Percentiles rank a stretch among this genome's conserved stretches.
These are phyloP conservation scores for Stenodera caucasica DNA, from an alignment of 2,888 invertebrate species.

Conservation along the genomic window DNA sequence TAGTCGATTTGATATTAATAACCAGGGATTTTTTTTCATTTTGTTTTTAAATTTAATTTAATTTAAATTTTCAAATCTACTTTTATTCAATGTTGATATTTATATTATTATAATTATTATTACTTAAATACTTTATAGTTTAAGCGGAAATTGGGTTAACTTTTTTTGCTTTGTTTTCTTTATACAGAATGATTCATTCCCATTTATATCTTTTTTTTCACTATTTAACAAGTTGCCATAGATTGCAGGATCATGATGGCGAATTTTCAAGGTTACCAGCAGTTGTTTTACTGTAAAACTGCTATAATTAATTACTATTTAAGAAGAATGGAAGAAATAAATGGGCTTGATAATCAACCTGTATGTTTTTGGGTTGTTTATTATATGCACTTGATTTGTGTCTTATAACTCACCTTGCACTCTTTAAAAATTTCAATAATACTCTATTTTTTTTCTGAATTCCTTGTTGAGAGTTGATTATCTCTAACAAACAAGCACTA, in stretches of 20 bases:
- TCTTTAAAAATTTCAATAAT: constrained; percentile 16
- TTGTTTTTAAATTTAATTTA: too few species aligned
- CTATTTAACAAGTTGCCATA: too few species aligned
- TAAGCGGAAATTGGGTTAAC: too few species aligned
- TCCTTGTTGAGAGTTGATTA: too few species aligned
- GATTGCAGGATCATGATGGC: too few species aligned
- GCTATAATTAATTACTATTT: constrained; percentile 11
- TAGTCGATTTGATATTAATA: neutral
- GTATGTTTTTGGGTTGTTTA: constrained; percentile 19
- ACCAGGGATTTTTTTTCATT: too few species aligned
- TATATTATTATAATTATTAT: neutral
- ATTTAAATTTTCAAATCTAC: neutral
- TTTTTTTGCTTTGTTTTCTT: too few species aligned
- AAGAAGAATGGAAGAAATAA: constrained; percentile 20
- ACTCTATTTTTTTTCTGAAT: constrained; percentile 1
- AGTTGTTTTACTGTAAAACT: neutral
- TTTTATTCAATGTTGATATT: neutral
- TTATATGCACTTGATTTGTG: constrained; percentile 9
- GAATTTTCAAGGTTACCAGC: too few species aligned
- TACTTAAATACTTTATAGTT: neutral
- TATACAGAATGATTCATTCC: too few species aligned
- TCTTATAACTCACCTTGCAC: constrained; percentile 33
- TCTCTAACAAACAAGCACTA: too few species aligned
- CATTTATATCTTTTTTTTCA: too few species aligned
- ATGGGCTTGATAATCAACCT: neutral